Base-by-base conservation (phyloP, 2,113 vertebrate species). In the Meriones unguiculatus region DNA sequence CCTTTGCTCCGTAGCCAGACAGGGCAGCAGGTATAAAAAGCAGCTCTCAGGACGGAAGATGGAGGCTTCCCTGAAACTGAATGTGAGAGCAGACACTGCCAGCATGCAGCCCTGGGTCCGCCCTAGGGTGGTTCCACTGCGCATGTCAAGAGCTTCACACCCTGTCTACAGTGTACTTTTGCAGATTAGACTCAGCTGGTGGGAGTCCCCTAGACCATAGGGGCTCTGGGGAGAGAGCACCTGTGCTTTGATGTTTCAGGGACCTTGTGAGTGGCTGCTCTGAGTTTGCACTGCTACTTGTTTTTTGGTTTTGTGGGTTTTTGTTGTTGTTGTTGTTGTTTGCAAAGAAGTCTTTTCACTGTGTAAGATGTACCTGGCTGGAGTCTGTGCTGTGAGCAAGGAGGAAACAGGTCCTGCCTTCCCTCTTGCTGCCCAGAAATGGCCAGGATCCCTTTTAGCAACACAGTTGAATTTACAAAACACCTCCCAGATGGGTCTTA, bases 31-130 rank as follows among this genome's bases (percentile, higher is more conserved):
- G 95, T 88, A 9, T 17, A 78, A 80, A 67, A 57, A 57, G 57
- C 62, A 81, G 14, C 80, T 91, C n/a, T 94, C 90, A 73, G 95
- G 87, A 70, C 93, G 96, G 90, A 93, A 54, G 91, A 2, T 11
- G 50, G 88, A 95, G 92, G 87, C 73, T 30, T 89, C 89, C 81
- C 90, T 70, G 81, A 95, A 97, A 80, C 97, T 87, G 72, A 46
- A 6, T 30, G 18, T 62, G 62, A 77, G 96, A 97, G 85, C 69
- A 95, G 87, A 41, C 1, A 70, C 0, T 0, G 46, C 15, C 38
- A 62, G 30, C 67, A 35, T 72, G 94, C 94, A 89, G 6, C 24
- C 5, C 50, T 87, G 77, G 50, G 87, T 81, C 50, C 5, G 82
- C 41, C 30, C 93, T 54, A 94, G 38, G 24, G 17, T 24, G 38